Evolutionary conservation across 2,113 vertebrate species (phyloP).

Genomic region (Nyctibius bracteatus): DNA sequence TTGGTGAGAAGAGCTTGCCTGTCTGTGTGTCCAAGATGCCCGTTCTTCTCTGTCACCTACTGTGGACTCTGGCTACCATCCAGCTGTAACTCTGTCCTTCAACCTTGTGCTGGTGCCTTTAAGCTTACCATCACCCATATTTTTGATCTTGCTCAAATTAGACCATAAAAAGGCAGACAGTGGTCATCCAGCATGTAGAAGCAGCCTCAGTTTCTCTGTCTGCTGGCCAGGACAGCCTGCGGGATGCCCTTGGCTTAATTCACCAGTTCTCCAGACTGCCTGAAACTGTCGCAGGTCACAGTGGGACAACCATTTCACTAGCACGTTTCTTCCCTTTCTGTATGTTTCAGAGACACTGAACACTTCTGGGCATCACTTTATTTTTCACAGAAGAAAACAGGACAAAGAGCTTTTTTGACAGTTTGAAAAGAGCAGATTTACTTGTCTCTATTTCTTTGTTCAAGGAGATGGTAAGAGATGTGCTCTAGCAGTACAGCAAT

Average conservation of each 20-base stretch:
- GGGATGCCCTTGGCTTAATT: rapidly evolving
- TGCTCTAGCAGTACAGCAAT: background rate
- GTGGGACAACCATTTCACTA: background rate
- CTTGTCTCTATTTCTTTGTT: background rate
- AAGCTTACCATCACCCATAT: background rate
- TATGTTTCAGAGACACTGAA: background rate
- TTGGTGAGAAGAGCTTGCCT: background rate
- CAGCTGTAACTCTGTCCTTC: background rate
- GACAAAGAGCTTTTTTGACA: background rate
- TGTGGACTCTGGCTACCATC: background rate
- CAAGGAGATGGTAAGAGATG: background rate
- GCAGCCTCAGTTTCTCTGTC: background rate
- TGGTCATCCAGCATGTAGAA: background rate
- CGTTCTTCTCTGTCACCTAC: background rate
- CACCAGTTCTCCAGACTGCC: background rate
- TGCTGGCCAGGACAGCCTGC: background rate
- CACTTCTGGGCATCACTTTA: background rate
- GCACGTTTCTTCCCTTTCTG: background rate
- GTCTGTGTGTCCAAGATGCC: background rate
- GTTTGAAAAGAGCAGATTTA: background rate
- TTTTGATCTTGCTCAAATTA: background rate
- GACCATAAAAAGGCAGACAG: background rate
- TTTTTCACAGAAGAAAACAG: background rate
- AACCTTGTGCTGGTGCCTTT: background rate
- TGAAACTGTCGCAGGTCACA: background rate